A percentile compares a stretch with the other conserved stretches of the same genome.
phyloP scores from a whole-genome alignment of 2,797 vertebrate genomes.

The Bothrops alternatus region DNA sequence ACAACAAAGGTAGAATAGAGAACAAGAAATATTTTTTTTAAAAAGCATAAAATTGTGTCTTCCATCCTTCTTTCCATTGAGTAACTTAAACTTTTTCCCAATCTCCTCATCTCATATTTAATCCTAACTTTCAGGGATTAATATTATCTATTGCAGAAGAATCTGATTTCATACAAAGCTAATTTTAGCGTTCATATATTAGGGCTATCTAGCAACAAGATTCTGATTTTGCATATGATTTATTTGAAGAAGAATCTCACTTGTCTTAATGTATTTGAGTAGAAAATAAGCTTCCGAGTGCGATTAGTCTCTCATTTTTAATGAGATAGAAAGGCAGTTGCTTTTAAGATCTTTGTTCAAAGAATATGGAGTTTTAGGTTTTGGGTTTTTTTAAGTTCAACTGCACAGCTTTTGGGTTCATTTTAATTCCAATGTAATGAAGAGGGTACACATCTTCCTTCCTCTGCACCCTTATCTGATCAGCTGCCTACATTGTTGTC shows the following conservation, averaged over 20 bases:
- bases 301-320: background rate
- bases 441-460: background rate
- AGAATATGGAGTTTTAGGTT: background rate
- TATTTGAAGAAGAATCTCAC: background rate
- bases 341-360: background rate
- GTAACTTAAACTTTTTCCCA: background rate
- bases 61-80: background rate
- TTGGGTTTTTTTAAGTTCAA: background rate
- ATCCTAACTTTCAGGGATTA: background rate
- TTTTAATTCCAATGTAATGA: background rate
- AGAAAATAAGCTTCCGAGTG: background rate
- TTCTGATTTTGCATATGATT: background rate
- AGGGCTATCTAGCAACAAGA: background rate
- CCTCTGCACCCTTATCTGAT: background rate
- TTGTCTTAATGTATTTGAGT: background rate
- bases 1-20: background rate
- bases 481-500: background rate
- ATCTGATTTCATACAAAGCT: background rate
- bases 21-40: background rate
- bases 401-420: background rate
- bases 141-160: background rate
- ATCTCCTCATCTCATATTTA: background rate
- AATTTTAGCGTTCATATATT: background rate
- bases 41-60: background rate
- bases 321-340: background rate